These are phyloP conservation scores for Condylura cristata DNA, from an alignment of 2,113 vertebrate species.

Conservation along the genomic window DNA sequence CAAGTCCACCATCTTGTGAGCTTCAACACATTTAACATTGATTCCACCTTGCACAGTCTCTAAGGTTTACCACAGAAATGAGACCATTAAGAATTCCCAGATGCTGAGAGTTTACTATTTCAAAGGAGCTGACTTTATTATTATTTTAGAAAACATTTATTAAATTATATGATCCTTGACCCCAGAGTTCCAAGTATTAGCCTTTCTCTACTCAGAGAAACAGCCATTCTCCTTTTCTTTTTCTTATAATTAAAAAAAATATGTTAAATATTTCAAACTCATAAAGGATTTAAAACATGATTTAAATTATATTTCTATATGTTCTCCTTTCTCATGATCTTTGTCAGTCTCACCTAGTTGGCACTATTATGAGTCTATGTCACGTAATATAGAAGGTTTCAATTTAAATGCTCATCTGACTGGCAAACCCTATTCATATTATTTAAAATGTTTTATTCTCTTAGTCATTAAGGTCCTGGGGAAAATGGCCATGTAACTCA, in stretches of 20 bases:
- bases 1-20: neutral
- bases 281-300: neutral
- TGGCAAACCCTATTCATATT: neutral
- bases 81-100: neutral
- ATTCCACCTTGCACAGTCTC: neutral
- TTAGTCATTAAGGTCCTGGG: neutral
- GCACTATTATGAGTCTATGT: neutral
- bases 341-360: neutral
- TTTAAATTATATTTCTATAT: neutral
- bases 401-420: slow-evolving; percentile 16
- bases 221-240: neutral
- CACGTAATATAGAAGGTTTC: neutral
- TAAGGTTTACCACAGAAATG: neutral
- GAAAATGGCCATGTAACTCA: neutral
- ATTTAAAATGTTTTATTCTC: neutral
- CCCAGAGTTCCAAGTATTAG: neutral
- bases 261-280: neutral
- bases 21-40: neutral
- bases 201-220: slow-evolving; percentile 38
- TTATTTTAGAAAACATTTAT: slow-evolving; percentile 18
- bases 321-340: slow-evolving; percentile 1
- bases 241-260: slow-evolving; percentile 22
- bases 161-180: neutral
- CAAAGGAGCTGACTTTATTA: slow-evolving; percentile 8
- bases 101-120: neutral